Evolutionary conservation across 2,113 vertebrate genomes (phyloP).

Genomic region (Ornithorhynchus anatinus): DNA sequence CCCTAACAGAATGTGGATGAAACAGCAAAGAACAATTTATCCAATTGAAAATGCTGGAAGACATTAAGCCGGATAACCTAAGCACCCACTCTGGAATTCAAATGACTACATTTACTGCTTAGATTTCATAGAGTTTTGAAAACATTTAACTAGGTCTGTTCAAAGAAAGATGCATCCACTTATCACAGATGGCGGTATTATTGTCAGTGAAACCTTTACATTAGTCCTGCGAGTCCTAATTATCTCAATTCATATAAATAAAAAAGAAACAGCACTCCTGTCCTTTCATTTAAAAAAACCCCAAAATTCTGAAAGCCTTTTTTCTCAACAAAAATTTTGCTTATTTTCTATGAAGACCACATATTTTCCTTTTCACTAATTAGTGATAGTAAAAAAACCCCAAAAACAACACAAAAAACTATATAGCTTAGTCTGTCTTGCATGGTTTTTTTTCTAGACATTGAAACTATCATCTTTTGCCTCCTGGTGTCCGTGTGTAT

Average conservation of each 20-base stretch:
- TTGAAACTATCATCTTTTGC: background rate
- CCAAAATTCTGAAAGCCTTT: background rate
- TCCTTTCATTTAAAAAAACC: background rate
- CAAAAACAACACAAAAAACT: background rate
- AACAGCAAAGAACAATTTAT: background rate
- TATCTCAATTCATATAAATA: conserved; percentile 33
- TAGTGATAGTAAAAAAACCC: conserved; percentile 1
- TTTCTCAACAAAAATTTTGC: background rate
- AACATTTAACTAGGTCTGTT: background rate
- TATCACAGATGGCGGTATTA: conserved; percentile 24
- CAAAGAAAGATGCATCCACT: background rate
- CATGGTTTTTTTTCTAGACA: rapidly evolving
- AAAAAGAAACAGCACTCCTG: conserved; percentile 14
- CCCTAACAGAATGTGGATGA: background rate
- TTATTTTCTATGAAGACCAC: conserved; percentile 30
- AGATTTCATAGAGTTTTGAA: background rate
- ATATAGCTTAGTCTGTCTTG: background rate
- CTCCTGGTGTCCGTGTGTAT: background rate
- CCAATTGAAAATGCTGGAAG: background rate
- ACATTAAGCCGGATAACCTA: background rate
- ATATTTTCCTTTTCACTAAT: conserved; percentile 28
- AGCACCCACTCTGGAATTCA: background rate
- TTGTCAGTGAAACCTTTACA: background rate
- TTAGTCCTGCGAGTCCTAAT: conserved; percentile 15
- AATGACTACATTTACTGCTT: background rate